Evolutionary conservation across 2,888 invertebrate genomes (phyloP).

Genomic region (Dioctria linearis): DNA sequence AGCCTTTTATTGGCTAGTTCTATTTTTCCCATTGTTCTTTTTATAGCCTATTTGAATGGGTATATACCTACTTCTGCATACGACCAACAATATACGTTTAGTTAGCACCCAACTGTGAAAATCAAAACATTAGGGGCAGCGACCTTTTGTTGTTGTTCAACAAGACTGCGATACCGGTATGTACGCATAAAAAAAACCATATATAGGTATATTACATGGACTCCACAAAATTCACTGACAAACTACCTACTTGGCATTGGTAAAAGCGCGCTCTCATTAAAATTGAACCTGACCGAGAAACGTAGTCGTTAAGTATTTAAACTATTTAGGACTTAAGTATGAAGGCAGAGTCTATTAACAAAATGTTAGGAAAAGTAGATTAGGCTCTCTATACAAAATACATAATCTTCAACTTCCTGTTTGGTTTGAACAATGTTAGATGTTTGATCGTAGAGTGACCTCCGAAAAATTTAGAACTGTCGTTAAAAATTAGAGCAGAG

Average conservation of each 20-base stretch:
- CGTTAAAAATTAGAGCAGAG: slow-evolving; percentile 1
- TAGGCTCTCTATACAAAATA: too few relatives aligned
- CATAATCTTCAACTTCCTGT: too few relatives aligned
- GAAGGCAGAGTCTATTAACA: too few relatives aligned
- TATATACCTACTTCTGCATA: not conserved
- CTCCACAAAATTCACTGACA: slow-evolving; percentile 7
- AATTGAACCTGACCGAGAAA: slow-evolving; percentile 27
- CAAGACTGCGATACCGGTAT: slow-evolving; percentile 8
- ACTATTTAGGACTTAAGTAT: too few relatives aligned
- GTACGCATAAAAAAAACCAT: not conserved
- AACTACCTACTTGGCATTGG: slow-evolving; percentile 16
- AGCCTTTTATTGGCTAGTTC: too few relatives aligned
- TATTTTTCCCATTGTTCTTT: too few relatives aligned
- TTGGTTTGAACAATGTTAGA: too few relatives aligned
- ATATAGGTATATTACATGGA: not conserved
- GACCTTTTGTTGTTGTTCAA: not conserved
- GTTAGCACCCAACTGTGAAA: slow-evolving; percentile 12
- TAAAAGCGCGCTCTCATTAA: not conserved
- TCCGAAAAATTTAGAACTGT: not conserved
- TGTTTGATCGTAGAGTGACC: not conserved
- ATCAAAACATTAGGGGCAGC: slow-evolving; percentile 28
- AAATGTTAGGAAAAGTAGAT: too few relatives aligned
- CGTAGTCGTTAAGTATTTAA: not conserved
- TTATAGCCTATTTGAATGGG: not conserved
- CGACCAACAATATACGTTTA: not conserved